phyloP scores from a whole-genome alignment of 2,113 vertebrate genomes.

The Daubentonia madagascariensis region DNA sequence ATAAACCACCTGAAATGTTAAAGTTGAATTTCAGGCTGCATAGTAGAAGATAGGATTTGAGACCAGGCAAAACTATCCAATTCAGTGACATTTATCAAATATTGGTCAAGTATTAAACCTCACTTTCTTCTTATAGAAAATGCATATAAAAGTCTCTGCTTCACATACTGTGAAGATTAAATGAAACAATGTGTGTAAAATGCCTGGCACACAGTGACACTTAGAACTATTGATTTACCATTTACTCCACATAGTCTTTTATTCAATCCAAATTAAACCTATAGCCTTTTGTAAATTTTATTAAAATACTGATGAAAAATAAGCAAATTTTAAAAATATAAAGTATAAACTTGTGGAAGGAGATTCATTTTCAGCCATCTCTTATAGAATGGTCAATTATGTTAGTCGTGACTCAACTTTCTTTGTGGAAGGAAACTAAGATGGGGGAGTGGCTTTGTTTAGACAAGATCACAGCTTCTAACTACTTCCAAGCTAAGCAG shows the following conservation, averaged over 20 bases:
- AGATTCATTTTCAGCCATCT: neutral
- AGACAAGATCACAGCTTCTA: neutral
- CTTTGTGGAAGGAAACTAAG: neutral
- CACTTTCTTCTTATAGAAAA: neutral
- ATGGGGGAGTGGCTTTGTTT: neutral
- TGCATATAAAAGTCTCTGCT: neutral
- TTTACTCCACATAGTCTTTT: neutral
- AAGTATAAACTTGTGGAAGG: neutral
- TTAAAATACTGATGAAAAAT: neutral
- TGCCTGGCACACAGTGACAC: neutral
- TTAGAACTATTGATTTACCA: neutral
- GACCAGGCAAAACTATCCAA: neutral
- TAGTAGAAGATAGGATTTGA: neutral
- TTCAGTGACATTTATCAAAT: neutral
- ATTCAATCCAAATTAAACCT: neutral
- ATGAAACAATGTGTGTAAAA: neutral
- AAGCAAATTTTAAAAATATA: neutral
- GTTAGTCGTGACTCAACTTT: neutral
- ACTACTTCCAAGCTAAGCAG: neutral
- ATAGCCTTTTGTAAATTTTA: neutral
- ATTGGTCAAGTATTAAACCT: neutral
- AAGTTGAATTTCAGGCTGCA: neutral
- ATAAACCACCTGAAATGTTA: neutral
- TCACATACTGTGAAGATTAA: neutral
- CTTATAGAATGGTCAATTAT: neutral